Conservation (phyloP, 2,888 invertebrate species). For the Philopedon plagiatum region DNA sequence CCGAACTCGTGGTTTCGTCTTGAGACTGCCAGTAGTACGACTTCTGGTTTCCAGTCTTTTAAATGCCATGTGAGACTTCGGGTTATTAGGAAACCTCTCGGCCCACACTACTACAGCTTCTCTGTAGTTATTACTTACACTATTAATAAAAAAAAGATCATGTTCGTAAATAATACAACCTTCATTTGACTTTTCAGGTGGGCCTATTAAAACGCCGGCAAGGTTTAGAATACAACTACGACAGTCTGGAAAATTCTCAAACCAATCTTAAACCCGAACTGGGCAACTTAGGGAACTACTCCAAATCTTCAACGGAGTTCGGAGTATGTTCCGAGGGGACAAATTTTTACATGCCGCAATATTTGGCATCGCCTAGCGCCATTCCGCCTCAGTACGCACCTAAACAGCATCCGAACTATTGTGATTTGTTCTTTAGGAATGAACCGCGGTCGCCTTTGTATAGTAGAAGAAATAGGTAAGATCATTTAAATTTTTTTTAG, state of each 20-base stretch:
- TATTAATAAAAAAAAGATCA: too few species aligned
- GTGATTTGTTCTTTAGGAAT: conserved; percentile 62
- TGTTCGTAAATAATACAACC: too few species aligned
- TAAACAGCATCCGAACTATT: conserved; percentile 59
- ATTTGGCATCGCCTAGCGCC: conserved; percentile 60
- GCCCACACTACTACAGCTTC: too few species aligned
- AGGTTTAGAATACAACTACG: conserved; percentile 58
- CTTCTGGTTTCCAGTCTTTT: too few species aligned
- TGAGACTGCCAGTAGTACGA: too few species aligned
- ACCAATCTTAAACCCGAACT: conserved; percentile 37
- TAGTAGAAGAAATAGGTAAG: conserved; percentile 56
- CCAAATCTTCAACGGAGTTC: conserved; percentile 53
- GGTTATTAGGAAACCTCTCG: too few species aligned
- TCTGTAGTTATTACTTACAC: too few species aligned
- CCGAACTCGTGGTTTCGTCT: too few species aligned
- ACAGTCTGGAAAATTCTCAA: conserved; percentile 54
- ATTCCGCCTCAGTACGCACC: conserved; percentile 62
- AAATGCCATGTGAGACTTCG: too few species aligned
- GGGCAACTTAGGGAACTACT: conserved; percentile 33
- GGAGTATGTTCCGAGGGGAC: conserved; percentile 58
- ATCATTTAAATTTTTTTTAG: neutral
- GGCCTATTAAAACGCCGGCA: conserved; percentile 62
- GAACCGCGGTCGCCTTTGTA: conserved; percentile 61
- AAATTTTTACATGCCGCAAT: conserved; percentile 61
- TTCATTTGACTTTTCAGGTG: conserved; percentile 37